phyloP scores from a whole-genome alignment of 2,797 vertebrate genomes.

The Cyclopterus lumpus region DNA sequence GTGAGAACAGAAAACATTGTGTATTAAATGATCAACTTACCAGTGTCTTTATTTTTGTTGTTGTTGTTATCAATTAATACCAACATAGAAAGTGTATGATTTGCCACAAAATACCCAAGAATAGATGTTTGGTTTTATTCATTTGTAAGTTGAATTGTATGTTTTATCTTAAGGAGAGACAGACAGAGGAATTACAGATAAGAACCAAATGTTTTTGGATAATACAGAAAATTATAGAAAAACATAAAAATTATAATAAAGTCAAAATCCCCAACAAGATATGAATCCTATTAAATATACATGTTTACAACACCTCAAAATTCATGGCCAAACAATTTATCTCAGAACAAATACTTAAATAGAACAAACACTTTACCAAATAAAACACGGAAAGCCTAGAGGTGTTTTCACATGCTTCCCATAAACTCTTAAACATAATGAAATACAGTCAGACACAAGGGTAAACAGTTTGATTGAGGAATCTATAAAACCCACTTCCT shows the following conservation, averaged over 20 bases:
- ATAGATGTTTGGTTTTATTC: conserved; percentile 15
- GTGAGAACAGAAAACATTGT: neutral
- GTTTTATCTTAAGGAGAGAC: neutral
- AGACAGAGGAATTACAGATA: neutral
- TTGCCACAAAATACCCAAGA: conserved; percentile 14
- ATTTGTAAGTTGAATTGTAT: neutral
- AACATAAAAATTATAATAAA: neutral
- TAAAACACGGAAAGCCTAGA: neutral
- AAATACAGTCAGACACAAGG: conserved; percentile 9
- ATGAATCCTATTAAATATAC: conserved; percentile 1
- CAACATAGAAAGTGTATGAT: conserved; percentile 7
- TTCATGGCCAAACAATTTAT: neutral
- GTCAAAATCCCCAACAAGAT: neutral
- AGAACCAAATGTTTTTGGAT: neutral
- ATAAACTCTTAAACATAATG: neutral
- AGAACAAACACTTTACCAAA: neutral
- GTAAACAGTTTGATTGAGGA: conserved; percentile 11
- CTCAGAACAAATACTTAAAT: neutral
- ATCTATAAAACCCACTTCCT: conserved; percentile 25
- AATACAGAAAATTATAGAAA: neutral
- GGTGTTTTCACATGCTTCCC: conserved; percentile 6
- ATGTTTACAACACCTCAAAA: conserved; percentile 3
- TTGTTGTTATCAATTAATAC: neutral
- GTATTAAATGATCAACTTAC: neutral
- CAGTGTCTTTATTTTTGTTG: conserved; percentile 18